These are phyloP conservation scores for Laothoe populi DNA, from an alignment of 2,888 invertebrate species.

Conservation along the genomic window DNA sequence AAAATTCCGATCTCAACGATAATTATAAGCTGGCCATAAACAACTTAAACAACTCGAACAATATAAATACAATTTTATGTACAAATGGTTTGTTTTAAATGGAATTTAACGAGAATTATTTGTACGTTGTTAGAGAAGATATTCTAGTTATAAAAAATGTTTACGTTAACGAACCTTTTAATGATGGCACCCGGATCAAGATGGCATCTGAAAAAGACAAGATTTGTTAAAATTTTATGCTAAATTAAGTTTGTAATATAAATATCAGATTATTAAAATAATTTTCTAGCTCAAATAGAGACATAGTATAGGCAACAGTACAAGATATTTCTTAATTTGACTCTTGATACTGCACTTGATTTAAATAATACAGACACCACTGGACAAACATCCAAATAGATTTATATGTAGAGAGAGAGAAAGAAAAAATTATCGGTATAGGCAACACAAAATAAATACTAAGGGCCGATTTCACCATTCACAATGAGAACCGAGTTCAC, in stretches of 20 bases:
- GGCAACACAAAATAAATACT: no score
- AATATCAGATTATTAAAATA: neutral
- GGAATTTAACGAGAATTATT: constrained; percentile 14
- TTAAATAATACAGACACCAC: no score
- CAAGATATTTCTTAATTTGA: no score
- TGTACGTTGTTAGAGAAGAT: constrained; percentile 9
- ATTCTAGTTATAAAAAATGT: constrained; percentile 21
- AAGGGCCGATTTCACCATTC: no score
- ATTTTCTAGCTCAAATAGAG: no score
- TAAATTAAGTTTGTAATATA: neutral
- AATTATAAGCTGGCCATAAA: constrained; percentile 17
- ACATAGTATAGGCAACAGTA: no score
- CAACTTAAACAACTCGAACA: constrained; percentile 9
- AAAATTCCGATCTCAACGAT: constrained; percentile 23
- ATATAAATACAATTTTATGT: constrained; percentile 21
- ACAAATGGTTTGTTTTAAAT: constrained; percentile 16
- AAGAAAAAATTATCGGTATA: no score
- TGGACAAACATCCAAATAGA: no score
- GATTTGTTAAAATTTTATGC: constrained; percentile 1
- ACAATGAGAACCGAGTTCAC: no score
- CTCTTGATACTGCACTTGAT: no score
- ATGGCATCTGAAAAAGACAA: constrained; percentile 56
- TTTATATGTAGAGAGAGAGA: no score
- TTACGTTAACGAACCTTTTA: constrained; percentile 50
- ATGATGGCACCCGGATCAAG: constrained; percentile 47